These are phyloP conservation scores for Anolis sagrei DNA, from an alignment of 2,113 vertebrate species.

Conservation along the genomic window DNA sequence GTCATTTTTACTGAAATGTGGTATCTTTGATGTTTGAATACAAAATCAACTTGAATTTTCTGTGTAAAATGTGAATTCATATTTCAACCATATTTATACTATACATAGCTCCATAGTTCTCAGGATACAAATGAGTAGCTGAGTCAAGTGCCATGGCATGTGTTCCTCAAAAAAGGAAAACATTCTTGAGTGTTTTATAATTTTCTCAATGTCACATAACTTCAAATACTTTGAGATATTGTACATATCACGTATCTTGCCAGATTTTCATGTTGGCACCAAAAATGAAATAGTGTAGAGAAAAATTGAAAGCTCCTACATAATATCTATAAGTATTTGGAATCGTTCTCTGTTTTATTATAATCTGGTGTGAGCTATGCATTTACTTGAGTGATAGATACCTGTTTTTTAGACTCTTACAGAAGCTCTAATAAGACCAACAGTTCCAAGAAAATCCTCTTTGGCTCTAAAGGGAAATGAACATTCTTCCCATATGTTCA, in stretches of 20 bases:
- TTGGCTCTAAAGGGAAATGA: slow-evolving; percentile 13
- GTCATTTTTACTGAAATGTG: neutral
- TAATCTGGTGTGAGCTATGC: neutral
- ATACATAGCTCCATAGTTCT: neutral
- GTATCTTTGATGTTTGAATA: neutral
- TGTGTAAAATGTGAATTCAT: neutral
- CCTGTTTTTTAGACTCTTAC: slow-evolving; percentile 8
- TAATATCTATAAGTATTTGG: neutral
- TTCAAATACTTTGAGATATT: neutral
- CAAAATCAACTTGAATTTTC: neutral
- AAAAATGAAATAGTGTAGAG: neutral
- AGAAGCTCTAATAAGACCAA: neutral
- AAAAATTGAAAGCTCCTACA: neutral
- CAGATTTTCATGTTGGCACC: neutral
- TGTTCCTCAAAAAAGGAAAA: neutral
- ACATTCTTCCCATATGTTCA: slow-evolving; percentile 8
- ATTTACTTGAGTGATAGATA: slow-evolving; percentile 10
- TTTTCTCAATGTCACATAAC: neutral
- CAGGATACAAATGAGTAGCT: neutral
- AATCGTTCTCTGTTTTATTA: neutral
- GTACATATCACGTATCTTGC: neutral
- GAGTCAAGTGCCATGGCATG: neutral
- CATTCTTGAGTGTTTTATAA: neutral
- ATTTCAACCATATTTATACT: neutral
- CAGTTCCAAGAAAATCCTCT: neutral